phyloP scores from a whole-genome alignment of 1,140 invertebrate genomes.

The Melitaea cinxia region DNA sequence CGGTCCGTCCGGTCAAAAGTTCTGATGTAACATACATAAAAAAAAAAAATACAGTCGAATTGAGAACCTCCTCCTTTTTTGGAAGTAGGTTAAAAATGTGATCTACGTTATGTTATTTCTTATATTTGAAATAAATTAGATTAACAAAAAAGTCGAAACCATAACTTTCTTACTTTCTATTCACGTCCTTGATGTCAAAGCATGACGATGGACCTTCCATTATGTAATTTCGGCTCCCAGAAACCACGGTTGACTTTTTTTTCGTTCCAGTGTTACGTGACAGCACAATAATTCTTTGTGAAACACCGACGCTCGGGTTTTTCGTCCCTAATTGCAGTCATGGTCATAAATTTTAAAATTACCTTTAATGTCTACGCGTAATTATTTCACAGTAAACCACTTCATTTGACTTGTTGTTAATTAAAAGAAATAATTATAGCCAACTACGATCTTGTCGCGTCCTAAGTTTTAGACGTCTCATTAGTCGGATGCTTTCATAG shows the following conservation, averaged over 20 bases:
- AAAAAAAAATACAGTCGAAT: no score
- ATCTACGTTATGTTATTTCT: background rate
- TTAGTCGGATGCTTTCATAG: no score
- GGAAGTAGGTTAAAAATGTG: background rate
- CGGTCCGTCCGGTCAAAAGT: no score
- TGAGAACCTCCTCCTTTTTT: no score
- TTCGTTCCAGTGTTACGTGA: constrained; percentile 18
- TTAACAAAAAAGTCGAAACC: no score
- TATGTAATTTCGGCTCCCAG: constrained; percentile 34
- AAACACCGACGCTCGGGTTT: constrained; percentile 17
- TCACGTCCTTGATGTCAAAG: constrained; percentile 28
- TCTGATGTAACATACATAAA: no score
- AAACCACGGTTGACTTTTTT: constrained; percentile 31
- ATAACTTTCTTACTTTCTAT: constrained; percentile 10
- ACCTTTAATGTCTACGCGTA: constrained; percentile 1
- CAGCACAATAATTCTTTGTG: constrained; percentile 16
- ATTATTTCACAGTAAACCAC: background rate
- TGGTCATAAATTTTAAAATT: background rate
- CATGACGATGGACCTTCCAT: constrained; percentile 22
- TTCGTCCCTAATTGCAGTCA: constrained; percentile 1
- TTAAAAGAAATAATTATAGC: background rate
- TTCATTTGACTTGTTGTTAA: background rate
- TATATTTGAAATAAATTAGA: no score
- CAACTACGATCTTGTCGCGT: background rate
- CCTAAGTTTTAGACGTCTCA: background rate